Conservation (phyloP, 1,140 invertebrate species). For the Drosophila malerkotliana region DNA sequence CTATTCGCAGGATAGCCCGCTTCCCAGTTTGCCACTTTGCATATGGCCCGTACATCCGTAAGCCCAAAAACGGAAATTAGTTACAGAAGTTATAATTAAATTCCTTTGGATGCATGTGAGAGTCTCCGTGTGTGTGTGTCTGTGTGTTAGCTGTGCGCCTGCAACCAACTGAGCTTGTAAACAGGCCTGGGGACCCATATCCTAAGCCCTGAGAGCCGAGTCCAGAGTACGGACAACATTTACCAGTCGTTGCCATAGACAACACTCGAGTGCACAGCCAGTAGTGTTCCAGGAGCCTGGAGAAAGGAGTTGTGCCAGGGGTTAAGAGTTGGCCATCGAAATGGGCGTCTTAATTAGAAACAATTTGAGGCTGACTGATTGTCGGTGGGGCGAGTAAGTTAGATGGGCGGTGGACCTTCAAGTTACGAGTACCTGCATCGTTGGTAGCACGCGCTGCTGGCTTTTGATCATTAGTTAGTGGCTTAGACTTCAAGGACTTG, state of each 20-base stretch:
- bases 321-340: slow-evolving; percentile 19
- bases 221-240: slow-evolving; percentile 21
- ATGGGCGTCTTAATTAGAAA: slow-evolving; percentile 71
- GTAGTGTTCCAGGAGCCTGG: slow-evolving; percentile 1
- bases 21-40: slow-evolving; percentile 30
- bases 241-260: slow-evolving; percentile 47
- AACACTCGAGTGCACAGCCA: slow-evolving; percentile 57
- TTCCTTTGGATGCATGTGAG: slow-evolving; percentile 58
- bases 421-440: slow-evolving; percentile 16
- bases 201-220: slow-evolving; percentile 22
- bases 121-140: not conserved
- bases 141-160: slow-evolving; percentile 26
- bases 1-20: slow-evolving; percentile 25
- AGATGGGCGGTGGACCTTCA: slow-evolving; percentile 9
- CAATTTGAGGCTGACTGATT: slow-evolving; percentile 76
- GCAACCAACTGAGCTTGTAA: slow-evolving; percentile 70
- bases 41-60: slow-evolving; percentile 56
- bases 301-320: not conserved
- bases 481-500: slow-evolving; percentile 10
- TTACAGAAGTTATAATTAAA: slow-evolving; percentile 81
- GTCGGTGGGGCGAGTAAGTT: slow-evolving; percentile 26
- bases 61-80: slow-evolving; percentile 76
- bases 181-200: slow-evolving; percentile 56
- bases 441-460: slow-evolving; percentile 39
- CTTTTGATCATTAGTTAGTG: slow-evolving; percentile 37